A percentile compares a stretch with the other conserved stretches of the same genome.
Conservation (phyloP, 2,888 invertebrate genomes). For the Lepetodrilus schrolli region DNA sequence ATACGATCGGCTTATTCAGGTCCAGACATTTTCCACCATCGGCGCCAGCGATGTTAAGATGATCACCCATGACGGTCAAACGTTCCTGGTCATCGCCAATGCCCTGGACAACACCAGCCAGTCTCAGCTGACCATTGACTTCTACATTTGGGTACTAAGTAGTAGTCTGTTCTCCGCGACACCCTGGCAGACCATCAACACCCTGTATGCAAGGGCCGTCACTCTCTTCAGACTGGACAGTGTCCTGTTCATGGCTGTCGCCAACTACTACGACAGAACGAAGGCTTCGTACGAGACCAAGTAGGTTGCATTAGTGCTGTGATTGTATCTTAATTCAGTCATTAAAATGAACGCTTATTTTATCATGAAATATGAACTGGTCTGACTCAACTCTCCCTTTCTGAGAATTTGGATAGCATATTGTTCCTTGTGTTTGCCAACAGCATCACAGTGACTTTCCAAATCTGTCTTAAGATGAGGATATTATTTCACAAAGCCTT, state of each 20-base stretch:
- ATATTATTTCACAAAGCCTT: no score
- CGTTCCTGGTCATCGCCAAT: slow-evolving; percentile 66
- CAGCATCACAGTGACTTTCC: no score
- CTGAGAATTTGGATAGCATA: no score
- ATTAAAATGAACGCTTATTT: no score
- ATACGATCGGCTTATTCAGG: no score
- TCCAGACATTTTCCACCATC: slow-evolving; percentile 65
- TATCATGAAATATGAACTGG: no score
- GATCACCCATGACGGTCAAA: slow-evolving; percentile 48
- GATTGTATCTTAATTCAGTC: no score
- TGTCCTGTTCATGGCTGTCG: slow-evolving; percentile 61
- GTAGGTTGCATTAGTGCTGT: slow-evolving; percentile 31
- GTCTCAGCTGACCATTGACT: slow-evolving; percentile 55
- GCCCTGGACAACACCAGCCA: slow-evolving; percentile 60
- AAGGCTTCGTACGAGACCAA: slow-evolving; percentile 41
- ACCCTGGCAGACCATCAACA: slow-evolving; percentile 58
- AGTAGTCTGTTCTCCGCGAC: slow-evolving; percentile 49
- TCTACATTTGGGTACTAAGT: slow-evolving; percentile 66
- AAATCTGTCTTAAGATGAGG: no score
- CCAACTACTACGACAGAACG: slow-evolving; percentile 62
- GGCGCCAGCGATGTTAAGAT: slow-evolving; percentile 66
- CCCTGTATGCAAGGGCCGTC: slow-evolving; percentile 62
- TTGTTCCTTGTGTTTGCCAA: no score
- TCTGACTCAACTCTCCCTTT: no score
- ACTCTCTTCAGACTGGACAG: slow-evolving; percentile 55